Evolutionary conservation across 64 coral and sea anemone species (phyloP).

Genomic region (Anthopleura sola): DNA sequence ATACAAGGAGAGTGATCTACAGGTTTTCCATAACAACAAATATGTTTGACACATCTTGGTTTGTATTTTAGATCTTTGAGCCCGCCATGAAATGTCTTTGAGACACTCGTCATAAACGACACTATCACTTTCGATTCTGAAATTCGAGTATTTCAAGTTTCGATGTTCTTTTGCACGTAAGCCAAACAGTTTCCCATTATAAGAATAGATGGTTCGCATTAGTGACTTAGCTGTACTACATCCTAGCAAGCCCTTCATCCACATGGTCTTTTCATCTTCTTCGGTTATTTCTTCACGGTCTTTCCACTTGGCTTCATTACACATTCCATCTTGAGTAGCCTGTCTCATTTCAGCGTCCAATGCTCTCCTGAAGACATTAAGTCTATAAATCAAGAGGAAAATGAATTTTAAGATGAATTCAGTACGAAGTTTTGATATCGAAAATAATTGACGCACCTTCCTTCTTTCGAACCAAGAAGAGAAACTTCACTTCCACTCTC

Average conservation of each 20-base stretch:
- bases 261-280: slow-evolving; percentile 29
- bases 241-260: slow-evolving; percentile 42
- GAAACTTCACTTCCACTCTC: neutral
- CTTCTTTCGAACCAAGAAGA: neutral
- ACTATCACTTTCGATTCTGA: neutral
- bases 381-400: slow-evolving; percentile 20
- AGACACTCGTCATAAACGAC: neutral
- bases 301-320: neutral
- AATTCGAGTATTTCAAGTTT: neutral
- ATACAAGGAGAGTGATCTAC: slow-evolving; percentile 21
- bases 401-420: too few species aligned
- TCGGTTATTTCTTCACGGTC: slow-evolving; percentile 7
- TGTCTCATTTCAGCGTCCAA: slow-evolving; percentile 42
- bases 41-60: slow-evolving; percentile 23
- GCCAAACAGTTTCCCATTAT: slow-evolving; percentile 27
- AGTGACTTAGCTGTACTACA: slow-evolving; percentile 27
- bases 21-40: slow-evolving; percentile 7
- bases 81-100: slow-evolving; percentile 44
- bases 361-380: slow-evolving; percentile 3
- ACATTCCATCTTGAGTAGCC: slow-evolving; percentile 2
- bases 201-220: slow-evolving; percentile 25
- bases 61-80: slow-evolving; percentile 46
- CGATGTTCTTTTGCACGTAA: neutral
- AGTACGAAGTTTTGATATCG: too few species aligned
- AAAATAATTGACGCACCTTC: neutral